These are phyloP conservation scores for Hydropsyche tenuis DNA, from an alignment of 1,140 invertebrate species.

Conservation along the genomic window DNA sequence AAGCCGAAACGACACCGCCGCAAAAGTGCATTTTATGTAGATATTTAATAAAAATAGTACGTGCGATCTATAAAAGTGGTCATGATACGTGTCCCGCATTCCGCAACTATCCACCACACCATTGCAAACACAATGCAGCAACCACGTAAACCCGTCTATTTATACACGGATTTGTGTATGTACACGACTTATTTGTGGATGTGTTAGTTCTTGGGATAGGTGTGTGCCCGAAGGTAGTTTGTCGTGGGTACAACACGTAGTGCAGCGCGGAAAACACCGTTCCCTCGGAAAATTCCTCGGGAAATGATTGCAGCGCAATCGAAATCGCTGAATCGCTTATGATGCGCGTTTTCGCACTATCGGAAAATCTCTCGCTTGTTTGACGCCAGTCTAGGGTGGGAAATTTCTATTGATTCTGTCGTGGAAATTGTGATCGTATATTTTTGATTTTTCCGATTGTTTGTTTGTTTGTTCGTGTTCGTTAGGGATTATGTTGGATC, in stretches of 20 bases:
- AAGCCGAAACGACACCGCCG: neutral
- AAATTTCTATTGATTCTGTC: too few species aligned
- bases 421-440: too few species aligned
- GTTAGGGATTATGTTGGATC: too few species aligned
- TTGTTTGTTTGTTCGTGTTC: too few species aligned
- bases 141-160: too few species aligned
- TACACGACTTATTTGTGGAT: too few species aligned
- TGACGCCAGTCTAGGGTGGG: neutral
- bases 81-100: slow-evolving; percentile 10
- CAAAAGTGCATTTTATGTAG: slow-evolving; percentile 1
- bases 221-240: too few species aligned
- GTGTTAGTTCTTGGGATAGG: too few species aligned
- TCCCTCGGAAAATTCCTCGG: neutral
- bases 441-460: too few species aligned
- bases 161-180: too few species aligned
- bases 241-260: neutral
- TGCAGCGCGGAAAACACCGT: neutral
- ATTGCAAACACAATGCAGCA: too few species aligned
- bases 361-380: neutral
- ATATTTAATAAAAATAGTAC: slow-evolving; percentile 6
- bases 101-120: neutral
- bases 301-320: slow-evolving; percentile 7
- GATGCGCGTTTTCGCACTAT: neutral
- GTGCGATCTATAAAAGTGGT: neutral
- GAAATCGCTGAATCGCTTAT: slow-evolving; percentile 8